A percentile compares a stretch with the other conserved stretches of the same genome.
phyloP scores from a whole-genome alignment of 2,888 invertebrate genomes.

The Eristalis tenax region DNA sequence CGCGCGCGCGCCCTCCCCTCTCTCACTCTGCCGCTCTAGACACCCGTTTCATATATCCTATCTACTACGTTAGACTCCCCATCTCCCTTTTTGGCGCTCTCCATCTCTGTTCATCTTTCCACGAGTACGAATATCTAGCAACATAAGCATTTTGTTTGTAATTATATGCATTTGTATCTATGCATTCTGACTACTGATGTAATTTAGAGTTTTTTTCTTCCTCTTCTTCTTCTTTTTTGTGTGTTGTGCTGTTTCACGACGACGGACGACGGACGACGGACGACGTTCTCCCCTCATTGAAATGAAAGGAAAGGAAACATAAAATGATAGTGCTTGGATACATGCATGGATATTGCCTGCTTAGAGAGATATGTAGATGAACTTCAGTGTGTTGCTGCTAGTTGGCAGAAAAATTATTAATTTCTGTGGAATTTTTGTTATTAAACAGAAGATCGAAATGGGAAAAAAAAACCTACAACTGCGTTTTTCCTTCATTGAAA shows the following conservation, averaged over 20 bases:
- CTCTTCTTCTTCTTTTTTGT: not conserved
- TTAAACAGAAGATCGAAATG: constrained; percentile 3
- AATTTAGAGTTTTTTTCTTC: constrained; percentile 47
- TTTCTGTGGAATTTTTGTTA: constrained; percentile 47
- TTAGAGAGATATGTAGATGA: constrained; percentile 35
- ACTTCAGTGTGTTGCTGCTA: constrained; percentile 7
- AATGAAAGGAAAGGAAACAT: constrained; percentile 60
- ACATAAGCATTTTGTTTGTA: constrained; percentile 70
- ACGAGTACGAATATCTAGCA: constrained; percentile 45
- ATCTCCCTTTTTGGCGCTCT: constrained; percentile 25
- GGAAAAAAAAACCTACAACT: not conserved
- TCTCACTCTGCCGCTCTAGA: constrained; percentile 16
- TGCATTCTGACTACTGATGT: constrained; percentile 72
- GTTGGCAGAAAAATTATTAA: constrained; percentile 59
- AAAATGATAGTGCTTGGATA: constrained; percentile 45
- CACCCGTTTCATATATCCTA: constrained; percentile 33
- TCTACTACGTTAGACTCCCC: constrained; percentile 13
- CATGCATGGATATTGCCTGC: constrained; percentile 6
- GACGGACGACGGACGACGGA: not conserved
- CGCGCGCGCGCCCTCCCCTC: no score
- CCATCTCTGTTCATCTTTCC: constrained; percentile 8
- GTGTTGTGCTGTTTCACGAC: not conserved
- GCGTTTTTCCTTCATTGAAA: constrained; percentile 21
- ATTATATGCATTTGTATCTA: constrained; percentile 72
- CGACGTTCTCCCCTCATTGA: constrained; percentile 18